Percentiles rank a stretch among this genome's conserved stretches.
phyloP scores from a whole-genome alignment of 2,888 invertebrate species.

The Furcula furcula region DNA sequence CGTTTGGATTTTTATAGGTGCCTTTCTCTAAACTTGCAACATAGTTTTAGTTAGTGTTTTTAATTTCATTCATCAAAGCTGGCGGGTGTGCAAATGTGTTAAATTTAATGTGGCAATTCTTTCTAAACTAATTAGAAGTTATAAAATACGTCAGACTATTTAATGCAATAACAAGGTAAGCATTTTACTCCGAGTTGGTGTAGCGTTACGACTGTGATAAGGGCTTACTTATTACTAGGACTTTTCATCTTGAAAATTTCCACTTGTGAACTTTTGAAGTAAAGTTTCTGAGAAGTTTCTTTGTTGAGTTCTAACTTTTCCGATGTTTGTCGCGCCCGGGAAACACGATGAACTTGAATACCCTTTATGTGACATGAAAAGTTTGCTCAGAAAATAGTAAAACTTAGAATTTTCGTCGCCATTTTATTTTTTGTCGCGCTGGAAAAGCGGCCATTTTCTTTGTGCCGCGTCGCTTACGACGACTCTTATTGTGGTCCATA shows the following conservation, averaged over 20 bases:
- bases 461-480: conserved; percentile 82
- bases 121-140: conserved; percentile 49
- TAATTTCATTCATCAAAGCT: conserved; percentile 76
- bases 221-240: conserved; percentile 69
- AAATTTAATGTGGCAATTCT: conserved; percentile 53
- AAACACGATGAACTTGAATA: conserved; percentile 48
- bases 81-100: conserved; percentile 79
- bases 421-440: conserved; percentile 83
- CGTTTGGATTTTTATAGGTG: conserved; percentile 75
- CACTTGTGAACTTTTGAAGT: conserved; percentile 76
- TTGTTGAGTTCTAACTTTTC: conserved; percentile 64
- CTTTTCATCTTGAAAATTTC: conserved; percentile 82
- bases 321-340: conserved; percentile 48
- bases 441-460: conserved; percentile 84
- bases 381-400: conserved; percentile 77
- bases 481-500: conserved; percentile 71
- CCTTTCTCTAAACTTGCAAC: conserved; percentile 82
- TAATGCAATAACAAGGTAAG: conserved; percentile 79
- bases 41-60: conserved; percentile 78
- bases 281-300: conserved; percentile 73
- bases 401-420: conserved; percentile 83
- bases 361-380: conserved; percentile 56
- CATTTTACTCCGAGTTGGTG: conserved; percentile 45
- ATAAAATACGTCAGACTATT: conserved; percentile 53
- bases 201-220: conserved; percentile 47